Base-by-base conservation (phyloP, 1,140 invertebrate genomes). In the Caerostris extrusa region DNA sequence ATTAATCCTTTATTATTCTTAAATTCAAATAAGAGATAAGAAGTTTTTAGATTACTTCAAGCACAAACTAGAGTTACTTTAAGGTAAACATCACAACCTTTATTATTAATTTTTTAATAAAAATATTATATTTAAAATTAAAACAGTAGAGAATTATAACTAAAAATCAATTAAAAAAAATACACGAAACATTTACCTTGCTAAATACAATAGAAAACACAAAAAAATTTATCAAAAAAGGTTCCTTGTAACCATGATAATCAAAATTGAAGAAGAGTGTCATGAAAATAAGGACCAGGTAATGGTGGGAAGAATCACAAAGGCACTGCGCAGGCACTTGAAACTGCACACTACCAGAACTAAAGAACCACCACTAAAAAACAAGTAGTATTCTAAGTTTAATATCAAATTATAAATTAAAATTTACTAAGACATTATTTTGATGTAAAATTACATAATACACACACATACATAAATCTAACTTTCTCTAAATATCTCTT, bases 161-260 rank as follows among this genome's bases (percentile, higher is more conserved):
- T 3, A 83, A 71, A 87, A 34, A 34, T 90, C 34, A 93, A n/a
- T 64, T 64, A 50, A 64, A 10, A 64, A n/a, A 7, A 12, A 57
- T 81, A 56, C 19, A 56, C 50, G 12, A 81, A 14, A 81, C 53
- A 90, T 89, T 95, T 95, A 96, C 96, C 95, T 97, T 97, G 83
- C 94, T 95, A 91, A 96, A 95, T 10, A 96, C 96, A 88, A 99
- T 98, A 56, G 98, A 98, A 94, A 98, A 98, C 69, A 99, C 96
- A 96, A 99, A 99, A 96, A 98, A 99, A 95, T 99, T 98, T 0
- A 99, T 96, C 4, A 99, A 97, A 95, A 99, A 99, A 0, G 98
- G 98, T 96, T 99, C 98, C 56, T 97, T 97, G 56, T 97, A 96
- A 85, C 95, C 94, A 85, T 96, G 96, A 95, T 97, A 98, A 96